Base-by-base conservation (phyloP, 2,797 vertebrate genomes). In the Urocyon cinereoargenteus region DNA sequence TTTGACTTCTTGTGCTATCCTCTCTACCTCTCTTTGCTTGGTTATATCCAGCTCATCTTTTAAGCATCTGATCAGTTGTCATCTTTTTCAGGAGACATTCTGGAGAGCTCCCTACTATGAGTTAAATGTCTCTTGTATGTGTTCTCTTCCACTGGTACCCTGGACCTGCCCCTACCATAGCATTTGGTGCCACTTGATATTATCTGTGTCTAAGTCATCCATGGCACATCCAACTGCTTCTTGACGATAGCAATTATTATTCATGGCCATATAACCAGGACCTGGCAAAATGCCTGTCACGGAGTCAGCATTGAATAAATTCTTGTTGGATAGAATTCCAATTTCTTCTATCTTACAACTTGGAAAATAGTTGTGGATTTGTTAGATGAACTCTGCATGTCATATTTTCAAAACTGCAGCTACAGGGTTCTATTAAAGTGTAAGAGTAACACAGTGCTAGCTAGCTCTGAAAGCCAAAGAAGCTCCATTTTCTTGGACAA, bases 341-440 rank as follows among this genome's bases (percentile, higher is more conserved):
- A 8, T 91, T 93, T 93, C 95, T 96, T 89, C 61, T 91, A 0
- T 91, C 75, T 94, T 77, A 40, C 26, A 86, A 61, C 45, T 62
- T 91, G 49, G 91, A 89, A 85, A 95, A 78, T 77, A 62, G 94
- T 73, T 81, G 68, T 40, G 82, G 59, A 84, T 90, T 57, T 93
- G 62, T 95, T 95, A 96, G 85, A 40, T 13, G 85, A 53, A 89
- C 36, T 86, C 70, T 91, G 12, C 22, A 70, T 79, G 55, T 90
- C 51, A 40, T 9, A 73, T 84, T 96, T 96, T 90, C 40, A 97
- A 87, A 75, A 83, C 45, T 73, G 19, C 14, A 64, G n/a, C 36
- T 40, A 16, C 31, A 59, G 49, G 45, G 14, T 94, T 97, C 85
- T 78, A 15, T 88, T 62, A 73, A 92, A 40, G 2, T n/a, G 28